Evolutionary conservation across 2,113 vertebrate species (phyloP).

Genomic region (Aramus guarauna): DNA sequence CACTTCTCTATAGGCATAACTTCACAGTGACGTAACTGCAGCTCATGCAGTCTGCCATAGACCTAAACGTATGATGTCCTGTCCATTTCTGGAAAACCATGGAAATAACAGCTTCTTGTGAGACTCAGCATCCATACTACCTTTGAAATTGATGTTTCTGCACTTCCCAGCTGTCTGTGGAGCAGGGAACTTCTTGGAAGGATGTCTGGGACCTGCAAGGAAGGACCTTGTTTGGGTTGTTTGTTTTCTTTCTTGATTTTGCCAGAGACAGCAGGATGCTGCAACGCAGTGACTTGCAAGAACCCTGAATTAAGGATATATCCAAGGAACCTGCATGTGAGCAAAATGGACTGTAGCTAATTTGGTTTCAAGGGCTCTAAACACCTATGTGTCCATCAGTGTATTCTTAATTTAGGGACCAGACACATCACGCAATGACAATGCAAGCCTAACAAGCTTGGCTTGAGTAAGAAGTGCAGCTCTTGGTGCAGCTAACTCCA

Average conservation of each 20-base stretch:
- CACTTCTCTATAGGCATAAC: not conserved
- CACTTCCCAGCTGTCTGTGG: not conserved
- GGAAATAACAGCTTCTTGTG: not conserved
- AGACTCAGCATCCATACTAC: not conserved
- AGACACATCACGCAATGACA: accelerated
- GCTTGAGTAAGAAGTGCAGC: not conserved
- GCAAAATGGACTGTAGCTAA: not conserved
- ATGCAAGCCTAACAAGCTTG: not conserved
- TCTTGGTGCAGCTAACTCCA: not conserved
- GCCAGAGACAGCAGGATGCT: not conserved
- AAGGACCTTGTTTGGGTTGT: not conserved
- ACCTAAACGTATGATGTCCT: not conserved
- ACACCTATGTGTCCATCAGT: not conserved
- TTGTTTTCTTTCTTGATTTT: accelerated
- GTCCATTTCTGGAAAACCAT: not conserved
- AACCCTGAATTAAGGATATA: not conserved
- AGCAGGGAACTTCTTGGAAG: not conserved
- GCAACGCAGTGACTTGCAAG: not conserved
- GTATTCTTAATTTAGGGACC: not conserved
- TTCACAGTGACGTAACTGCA: not conserved
- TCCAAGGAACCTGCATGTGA: not conserved
- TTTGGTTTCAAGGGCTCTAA: not conserved
- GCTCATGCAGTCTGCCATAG: not conserved
- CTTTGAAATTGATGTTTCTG: not conserved
- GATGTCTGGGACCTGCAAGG: not conserved